Evolutionary conservation across 2,888 invertebrate genomes (phyloP), one percentile per base, ranked within the genome.

Genomic region (Quadroppia sp.): DNA sequence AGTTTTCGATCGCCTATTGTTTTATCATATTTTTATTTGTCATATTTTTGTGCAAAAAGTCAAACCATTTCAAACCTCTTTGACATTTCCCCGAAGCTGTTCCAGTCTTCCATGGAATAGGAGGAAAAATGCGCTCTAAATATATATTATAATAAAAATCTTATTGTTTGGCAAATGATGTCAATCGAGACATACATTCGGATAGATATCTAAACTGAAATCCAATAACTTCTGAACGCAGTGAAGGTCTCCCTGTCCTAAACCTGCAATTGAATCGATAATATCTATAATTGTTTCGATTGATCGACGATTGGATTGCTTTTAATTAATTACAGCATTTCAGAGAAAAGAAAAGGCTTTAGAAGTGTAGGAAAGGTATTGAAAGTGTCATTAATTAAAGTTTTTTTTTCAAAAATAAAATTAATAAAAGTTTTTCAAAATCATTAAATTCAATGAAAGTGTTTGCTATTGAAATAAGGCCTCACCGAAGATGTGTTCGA

Each of bases 41-140:
- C n/a, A n/a, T n/a, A n/a, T n/a, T n/a, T n/a, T n/a, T n/a, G n/a
- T n/a, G n/a, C n/a, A n/a, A n/a, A n/a, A n/a, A n/a, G n/a, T n/a
- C n/a, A n/a, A n/a, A n/a, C n/a, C n/a, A n/a, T n/a, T n/a, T n/a
- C 79, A 77, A 78, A 83, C 83, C 78, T 81, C 85, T 25, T 88
- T 86, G 59, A 92, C 84, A 80, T 90, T 87, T 0, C 93, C 93
- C 76, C 87, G 87, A 80, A 94, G 87, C 79, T 94, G 87, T 81
- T 93, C 90, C 53, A 92, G 83, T 28, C 96, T 87, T 0, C 90
- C 96, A 83, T 90, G 90, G 82, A 95, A 92, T 82, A 95, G 93
- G 42, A 95, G 84, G 83, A 94, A 94, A 88, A 95, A 90, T 1
- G 93, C 92, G 61, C 96, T 94, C 87, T 89, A 70, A 17, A n/a